These are phyloP conservation scores for Aldabrachelys gigantea DNA, from an alignment of 2,113 vertebrate species.

Conservation along the genomic window DNA sequence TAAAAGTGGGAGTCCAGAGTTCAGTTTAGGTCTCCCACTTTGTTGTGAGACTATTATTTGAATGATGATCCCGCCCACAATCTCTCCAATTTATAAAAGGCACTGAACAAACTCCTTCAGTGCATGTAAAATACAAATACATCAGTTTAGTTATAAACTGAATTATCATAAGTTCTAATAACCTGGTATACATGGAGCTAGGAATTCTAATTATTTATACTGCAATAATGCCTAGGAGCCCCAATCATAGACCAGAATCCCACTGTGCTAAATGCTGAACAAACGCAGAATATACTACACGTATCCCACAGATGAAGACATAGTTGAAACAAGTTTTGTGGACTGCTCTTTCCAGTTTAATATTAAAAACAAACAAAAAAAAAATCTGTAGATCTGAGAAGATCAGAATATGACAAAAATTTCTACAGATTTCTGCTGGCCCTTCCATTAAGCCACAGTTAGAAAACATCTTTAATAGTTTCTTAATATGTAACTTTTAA, in stretches of 20 bases:
- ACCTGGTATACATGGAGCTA: rapidly evolving
- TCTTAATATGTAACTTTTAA: neutral
- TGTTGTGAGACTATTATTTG: rapidly evolving
- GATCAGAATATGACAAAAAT: neutral
- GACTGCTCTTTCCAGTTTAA: neutral
- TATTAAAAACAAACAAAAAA: neutral
- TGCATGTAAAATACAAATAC: neutral
- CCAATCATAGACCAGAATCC: neutral
- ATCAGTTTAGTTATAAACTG: neutral
- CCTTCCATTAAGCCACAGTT: neutral
- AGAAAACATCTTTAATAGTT: neutral
- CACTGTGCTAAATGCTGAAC: neutral
- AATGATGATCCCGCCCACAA: neutral
- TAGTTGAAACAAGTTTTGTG: neutral
- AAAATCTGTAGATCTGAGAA: neutral
- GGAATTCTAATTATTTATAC: neutral
- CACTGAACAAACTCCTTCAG: neutral
- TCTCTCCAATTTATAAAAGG: rapidly evolving
- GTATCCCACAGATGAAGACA: neutral
- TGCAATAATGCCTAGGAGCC: neutral
- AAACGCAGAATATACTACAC: neutral
- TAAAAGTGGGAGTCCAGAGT: neutral
- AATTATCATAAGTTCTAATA: neutral
- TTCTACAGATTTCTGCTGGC: neutral
- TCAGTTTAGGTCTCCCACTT: neutral